Evolutionary conservation across 2,888 invertebrate genomes (phyloP), one percentile per base, ranked within the genome.

Genomic region (Oscheius sp.): DNA sequence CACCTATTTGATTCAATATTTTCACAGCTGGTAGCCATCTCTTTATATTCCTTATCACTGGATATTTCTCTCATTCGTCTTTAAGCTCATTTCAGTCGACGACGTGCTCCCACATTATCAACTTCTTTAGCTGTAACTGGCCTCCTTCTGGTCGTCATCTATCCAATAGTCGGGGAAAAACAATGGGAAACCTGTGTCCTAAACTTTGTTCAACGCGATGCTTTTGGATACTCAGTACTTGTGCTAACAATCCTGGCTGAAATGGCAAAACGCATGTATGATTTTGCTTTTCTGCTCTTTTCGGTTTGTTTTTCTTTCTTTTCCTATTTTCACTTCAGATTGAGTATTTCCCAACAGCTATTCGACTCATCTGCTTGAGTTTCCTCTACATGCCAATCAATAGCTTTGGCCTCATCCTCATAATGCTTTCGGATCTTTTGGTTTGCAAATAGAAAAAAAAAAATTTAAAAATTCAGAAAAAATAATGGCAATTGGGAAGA

Each of bases 301-400:
- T n/a, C 37, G 57, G 37, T 52, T 12, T 10, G 10, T 20, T 20
- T 25, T 25, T 46, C 20, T 50, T 25, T 50, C 6, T 4, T 15
- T 29, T 25, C 25, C n/a, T 25, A 42, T 52, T 6, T 15, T 27
- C 27, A 2, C 15, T 55, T n/a, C 29, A 33, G 33, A 25, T 42
- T 17, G 45, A 61, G 31, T 42, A 45, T 29, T 61, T 45, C 17
- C 61, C 61, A 1, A 42, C 61, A 0, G 29, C 61, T 12, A 42
- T 61, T n/a, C 61, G 61, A 3, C 61, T 45, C 5, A 27, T 45
- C 61, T 61, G 61, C 31, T 12, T 61, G 15, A 17, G 45, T 17
- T 15, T 61, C 8, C 29, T 17, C 15, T 45, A 45, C 29, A 3
- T 23, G 0, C n/a, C 31, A 1, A 29, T 42, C 15, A 27, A 8